Evolutionary conservation across 2,113 vertebrate genomes (phyloP).

Genomic region (Toxotes chatareus): DNA sequence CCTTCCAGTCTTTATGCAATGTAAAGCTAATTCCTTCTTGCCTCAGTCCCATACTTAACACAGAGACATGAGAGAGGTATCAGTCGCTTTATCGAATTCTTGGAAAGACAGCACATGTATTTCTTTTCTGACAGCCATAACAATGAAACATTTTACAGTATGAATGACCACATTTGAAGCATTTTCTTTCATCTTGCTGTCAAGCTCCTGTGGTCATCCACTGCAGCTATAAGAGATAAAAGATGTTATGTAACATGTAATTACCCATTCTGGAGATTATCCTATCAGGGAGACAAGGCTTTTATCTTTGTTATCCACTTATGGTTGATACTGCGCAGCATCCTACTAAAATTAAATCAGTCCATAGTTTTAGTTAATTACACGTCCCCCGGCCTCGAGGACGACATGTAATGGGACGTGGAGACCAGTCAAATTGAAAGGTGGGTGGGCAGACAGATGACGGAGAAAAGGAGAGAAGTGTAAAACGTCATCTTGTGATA

Average conservation of each 20-base stretch:
- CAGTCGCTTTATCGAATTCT: no score
- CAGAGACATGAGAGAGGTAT: no score
- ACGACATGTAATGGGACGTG: neutral
- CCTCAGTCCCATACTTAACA: no score
- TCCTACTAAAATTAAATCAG: neutral
- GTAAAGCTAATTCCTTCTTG: no score
- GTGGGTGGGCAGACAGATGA: neutral
- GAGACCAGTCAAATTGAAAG: neutral
- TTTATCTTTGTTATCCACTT: neutral
- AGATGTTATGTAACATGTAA: conserved; percentile 3
- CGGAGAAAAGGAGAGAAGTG: neutral
- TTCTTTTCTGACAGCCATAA: neutral
- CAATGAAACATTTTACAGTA: neutral
- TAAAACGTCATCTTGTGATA: neutral
- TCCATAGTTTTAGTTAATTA: neutral
- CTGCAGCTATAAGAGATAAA: neutral
- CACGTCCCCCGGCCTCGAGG: neutral
- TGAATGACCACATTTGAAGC: neutral
- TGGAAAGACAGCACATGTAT: neutral
- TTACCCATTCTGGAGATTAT: conserved; percentile 13
- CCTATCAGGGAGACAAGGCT: neutral
- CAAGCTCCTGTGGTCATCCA: neutral
- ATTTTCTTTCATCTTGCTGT: conserved; percentile 16
- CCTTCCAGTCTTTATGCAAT: no score
- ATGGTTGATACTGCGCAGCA: neutral